phyloP scores from a whole-genome alignment of 1,140 invertebrate genomes.

The Psilanteris sp. region DNA sequence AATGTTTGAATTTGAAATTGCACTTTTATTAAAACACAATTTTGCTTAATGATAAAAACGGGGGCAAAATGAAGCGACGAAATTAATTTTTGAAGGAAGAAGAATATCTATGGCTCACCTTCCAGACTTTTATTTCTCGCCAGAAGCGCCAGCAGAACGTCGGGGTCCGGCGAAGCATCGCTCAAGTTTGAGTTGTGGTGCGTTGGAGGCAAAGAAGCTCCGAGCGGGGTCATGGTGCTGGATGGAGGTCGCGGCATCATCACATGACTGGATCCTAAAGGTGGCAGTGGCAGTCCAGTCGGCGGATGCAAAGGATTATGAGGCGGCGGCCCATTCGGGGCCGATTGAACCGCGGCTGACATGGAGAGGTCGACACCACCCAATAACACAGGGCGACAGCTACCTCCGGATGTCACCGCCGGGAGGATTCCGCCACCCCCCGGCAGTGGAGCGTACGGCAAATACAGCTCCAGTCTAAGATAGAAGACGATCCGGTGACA shows the following conservation, averaged over 20 bases:
- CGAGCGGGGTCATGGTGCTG: conserved; percentile 76
- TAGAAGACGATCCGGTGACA: conserved; percentile 27
- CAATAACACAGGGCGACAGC: conserved; percentile 71
- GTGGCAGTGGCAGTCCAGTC: conserved; percentile 68
- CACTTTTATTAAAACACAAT: no score
- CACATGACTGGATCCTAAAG: conserved; percentile 76
- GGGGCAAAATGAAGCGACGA: no score
- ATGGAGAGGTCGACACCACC: conserved; percentile 77
- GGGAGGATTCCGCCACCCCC: conserved; percentile 77
- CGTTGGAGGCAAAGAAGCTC: conserved; percentile 69
- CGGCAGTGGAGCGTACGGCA: conserved; percentile 79
- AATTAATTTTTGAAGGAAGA: no score
- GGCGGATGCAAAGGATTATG: conserved; percentile 65
- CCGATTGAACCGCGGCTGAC: conserved; percentile 73
- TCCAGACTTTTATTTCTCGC: conserved; percentile 92
- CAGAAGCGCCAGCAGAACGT: conserved; percentile 89
- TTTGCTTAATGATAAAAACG: no score
- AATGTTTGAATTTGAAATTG: no score
- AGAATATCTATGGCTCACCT: no score
- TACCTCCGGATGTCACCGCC: conserved; percentile 73
- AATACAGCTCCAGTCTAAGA: conserved; percentile 79
- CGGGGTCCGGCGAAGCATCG: conserved; percentile 85
- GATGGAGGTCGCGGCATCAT: conserved; percentile 80
- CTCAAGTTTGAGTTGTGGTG: conserved; percentile 71
- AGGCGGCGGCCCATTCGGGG: conserved; percentile 60